A percentile compares a stretch with the other conserved stretches of the same genome.
These are phyloP conservation scores for Drosophila hamatofila DNA, from an alignment of 2,888 invertebrate species.

Conservation along the genomic window DNA sequence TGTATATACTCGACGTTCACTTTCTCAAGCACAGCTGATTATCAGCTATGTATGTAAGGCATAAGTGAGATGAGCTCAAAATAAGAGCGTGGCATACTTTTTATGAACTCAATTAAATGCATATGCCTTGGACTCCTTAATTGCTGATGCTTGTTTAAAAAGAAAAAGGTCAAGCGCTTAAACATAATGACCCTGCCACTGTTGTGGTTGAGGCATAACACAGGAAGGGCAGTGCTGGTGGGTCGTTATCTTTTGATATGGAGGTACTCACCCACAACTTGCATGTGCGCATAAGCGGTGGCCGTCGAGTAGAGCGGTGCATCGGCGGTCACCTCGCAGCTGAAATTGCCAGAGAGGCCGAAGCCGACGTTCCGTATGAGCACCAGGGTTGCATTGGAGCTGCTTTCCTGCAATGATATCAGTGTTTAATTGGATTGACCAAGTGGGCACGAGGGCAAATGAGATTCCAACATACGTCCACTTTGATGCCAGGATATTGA, in stretches of 20 bases:
- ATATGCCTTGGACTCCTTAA: background rate
- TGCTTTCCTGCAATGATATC: constrained; percentile 86
- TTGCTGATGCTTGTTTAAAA: too few relatives aligned
- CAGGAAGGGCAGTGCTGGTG: background rate
- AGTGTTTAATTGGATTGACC: constrained; percentile 11
- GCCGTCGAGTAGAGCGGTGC: constrained; percentile 89
- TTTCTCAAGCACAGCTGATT: too few relatives aligned
- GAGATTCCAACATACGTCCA: constrained; percentile 87
- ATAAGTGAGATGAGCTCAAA: background rate
- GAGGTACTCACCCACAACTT: constrained; percentile 89
- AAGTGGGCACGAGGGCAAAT: background rate
- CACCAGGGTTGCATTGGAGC: constrained; percentile 90
- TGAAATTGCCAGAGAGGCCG: constrained; percentile 89
- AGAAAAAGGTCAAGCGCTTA: too few relatives aligned
- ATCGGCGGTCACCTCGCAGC: constrained; percentile 90
- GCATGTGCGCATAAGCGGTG: constrained; percentile 88
- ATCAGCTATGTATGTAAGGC: too few relatives aligned
- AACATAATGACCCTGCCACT: too few relatives aligned
- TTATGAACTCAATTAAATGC: background rate
- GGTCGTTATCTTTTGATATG: constrained; percentile 10
- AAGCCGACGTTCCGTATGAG: constrained; percentile 89
- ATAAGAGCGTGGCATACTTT: background rate
- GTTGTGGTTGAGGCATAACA: background rate
- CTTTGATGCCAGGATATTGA: constrained; percentile 88
- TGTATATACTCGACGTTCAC: too few relatives aligned